A percentile compares a stretch with the other conserved stretches of the same genome.
Evolutionary conservation across 2,888 invertebrate genomes (phyloP).

Genomic region (Chymomyza amoena): DNA sequence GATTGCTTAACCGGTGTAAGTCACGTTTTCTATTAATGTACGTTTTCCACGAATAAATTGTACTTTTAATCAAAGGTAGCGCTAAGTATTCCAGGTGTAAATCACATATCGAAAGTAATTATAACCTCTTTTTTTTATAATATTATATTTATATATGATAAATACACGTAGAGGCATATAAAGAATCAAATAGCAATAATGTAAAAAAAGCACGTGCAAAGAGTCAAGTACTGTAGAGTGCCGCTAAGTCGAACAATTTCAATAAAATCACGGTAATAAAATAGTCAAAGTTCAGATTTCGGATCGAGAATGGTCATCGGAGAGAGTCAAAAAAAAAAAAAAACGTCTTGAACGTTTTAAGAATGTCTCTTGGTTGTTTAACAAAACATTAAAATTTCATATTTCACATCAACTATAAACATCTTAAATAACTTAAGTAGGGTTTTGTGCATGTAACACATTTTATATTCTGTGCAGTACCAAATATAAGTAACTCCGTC

Average conservation of each 20-base stretch:
- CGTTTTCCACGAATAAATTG: neutral
- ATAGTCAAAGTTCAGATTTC: too few species aligned
- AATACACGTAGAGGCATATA: neutral
- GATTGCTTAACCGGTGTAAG: neutral
- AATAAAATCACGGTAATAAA: neutral
- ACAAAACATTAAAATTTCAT: too few species aligned
- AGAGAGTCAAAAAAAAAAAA: too few species aligned
- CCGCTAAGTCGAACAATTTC: neutral
- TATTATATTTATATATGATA: neutral
- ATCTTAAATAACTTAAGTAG: too few species aligned
- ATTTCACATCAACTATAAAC: too few species aligned
- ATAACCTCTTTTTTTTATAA: neutral
- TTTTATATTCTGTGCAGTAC: too few species aligned
- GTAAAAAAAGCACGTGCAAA: neutral
- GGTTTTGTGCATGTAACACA: too few species aligned
- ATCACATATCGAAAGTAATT: neutral
- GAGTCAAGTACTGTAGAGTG: neutral
- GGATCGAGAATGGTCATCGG: too few species aligned
- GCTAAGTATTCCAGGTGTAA: neutral
- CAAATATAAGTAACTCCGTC: too few species aligned
- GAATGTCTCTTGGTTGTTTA: too few species aligned
- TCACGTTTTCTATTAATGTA: neutral
- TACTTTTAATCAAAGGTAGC: neutral
- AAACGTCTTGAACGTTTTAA: too few species aligned
- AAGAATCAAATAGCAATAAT: neutral